phyloP scores from a whole-genome alignment of 2,113 vertebrate genomes.

The Rhodinocichla rosea region DNA sequence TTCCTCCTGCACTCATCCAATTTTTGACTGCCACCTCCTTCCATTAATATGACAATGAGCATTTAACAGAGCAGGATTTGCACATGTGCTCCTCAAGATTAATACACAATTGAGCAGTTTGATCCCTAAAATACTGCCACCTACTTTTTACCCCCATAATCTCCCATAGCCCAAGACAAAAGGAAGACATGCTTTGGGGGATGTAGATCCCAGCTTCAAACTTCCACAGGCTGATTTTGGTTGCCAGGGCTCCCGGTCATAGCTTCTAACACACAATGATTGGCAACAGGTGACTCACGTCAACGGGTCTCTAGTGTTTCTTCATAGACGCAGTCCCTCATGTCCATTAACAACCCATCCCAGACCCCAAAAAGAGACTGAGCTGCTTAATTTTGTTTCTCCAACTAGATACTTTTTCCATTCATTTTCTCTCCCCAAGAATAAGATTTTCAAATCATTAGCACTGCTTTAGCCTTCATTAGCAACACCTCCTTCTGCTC shows the following conservation, averaged over 20 bases:
- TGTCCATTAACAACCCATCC: background rate
- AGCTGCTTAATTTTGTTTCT: background rate
- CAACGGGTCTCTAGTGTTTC: background rate
- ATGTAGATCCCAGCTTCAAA: background rate
- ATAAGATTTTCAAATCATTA: background rate
- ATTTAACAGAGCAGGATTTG: background rate
- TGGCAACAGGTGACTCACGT: background rate
- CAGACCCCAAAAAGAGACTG: background rate
- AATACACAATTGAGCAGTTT: background rate
- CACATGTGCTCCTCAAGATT: background rate
- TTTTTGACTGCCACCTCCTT: background rate
- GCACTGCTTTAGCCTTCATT: background rate
- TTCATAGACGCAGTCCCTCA: background rate
- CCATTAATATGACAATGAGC: background rate
- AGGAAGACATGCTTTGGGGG: background rate
- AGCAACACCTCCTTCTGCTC: conserved; percentile 2
- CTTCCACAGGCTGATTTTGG: background rate
- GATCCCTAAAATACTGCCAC: background rate
- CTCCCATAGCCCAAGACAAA: background rate
- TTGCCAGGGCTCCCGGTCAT: background rate
- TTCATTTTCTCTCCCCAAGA: background rate
- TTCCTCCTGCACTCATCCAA: background rate
- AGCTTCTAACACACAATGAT: background rate
- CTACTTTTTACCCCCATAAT: background rate
- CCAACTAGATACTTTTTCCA: background rate